A percentile compares a stretch with the other conserved stretches of the same genome.
phyloP scores from a whole-genome alignment of 2,888 invertebrate species.

The Coecobrya sp. region DNA sequence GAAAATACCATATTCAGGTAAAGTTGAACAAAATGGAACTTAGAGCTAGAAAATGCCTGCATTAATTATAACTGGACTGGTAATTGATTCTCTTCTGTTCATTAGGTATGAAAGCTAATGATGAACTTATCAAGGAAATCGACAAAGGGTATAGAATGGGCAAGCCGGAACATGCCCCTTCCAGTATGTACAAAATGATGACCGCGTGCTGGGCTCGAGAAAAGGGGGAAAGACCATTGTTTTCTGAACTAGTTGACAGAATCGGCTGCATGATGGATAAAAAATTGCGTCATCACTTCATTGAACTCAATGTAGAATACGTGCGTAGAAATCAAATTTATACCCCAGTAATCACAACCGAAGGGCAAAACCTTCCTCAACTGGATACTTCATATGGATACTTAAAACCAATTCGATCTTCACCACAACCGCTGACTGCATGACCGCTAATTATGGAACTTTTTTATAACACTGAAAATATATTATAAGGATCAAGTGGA shows the following conservation, averaged over 20 bases:
- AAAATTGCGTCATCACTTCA: constrained; percentile 91
- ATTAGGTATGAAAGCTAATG: constrained; percentile 91
- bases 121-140: constrained; percentile 92
- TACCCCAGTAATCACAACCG: constrained; percentile 91
- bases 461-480: too few relatives aligned
- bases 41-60: not conserved
- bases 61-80: too few relatives aligned
- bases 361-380: not conserved
- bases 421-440: too few relatives aligned
- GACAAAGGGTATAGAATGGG: constrained; percentile 96
- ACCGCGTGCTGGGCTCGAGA: constrained; percentile 84
- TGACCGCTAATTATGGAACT: too few relatives aligned
- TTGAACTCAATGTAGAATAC: constrained; percentile 94
- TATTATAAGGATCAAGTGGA: too few relatives aligned
- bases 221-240: constrained; percentile 81
- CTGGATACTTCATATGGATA: constrained; percentile 71
- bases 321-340: constrained; percentile 91
- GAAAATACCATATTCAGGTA: constrained; percentile 94
- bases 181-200: constrained; percentile 85
- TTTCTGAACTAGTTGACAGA: constrained; percentile 78
- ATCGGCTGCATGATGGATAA: constrained; percentile 84
- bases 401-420: constrained; percentile 71
- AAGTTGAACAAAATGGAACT: not conserved
- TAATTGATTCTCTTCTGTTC: too few relatives aligned
- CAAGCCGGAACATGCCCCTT: constrained; percentile 89